Conservation (phyloP, 2,113 vertebrate genomes). For the Austrofundulus limnaeus region DNA sequence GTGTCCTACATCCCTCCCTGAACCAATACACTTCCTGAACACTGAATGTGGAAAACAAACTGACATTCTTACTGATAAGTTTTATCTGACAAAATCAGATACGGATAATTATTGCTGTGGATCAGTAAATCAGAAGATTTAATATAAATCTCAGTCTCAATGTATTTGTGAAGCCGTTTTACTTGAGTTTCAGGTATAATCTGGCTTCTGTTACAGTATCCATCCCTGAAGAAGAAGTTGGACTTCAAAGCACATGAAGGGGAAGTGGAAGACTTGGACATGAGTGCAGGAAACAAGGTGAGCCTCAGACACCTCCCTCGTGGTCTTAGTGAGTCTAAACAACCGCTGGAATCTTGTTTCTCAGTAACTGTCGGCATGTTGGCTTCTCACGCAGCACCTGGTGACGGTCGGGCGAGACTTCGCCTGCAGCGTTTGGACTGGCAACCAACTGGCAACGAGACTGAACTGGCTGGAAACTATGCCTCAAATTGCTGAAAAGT, state of each 20-base stretch:
- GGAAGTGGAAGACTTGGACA: conserved; percentile 89
- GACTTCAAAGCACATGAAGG: conserved; percentile 91
- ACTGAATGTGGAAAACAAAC: too few relatives aligned
- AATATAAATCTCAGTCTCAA: too few relatives aligned
- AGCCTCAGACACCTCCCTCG: not conserved
- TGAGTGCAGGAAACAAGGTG: conserved; percentile 90
- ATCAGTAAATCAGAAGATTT: too few relatives aligned
- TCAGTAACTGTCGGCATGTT: not conserved
- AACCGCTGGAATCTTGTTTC: not conserved
- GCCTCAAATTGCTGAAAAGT: conserved; percentile 81
- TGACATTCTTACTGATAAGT: too few relatives aligned
- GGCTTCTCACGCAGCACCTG: conserved; percentile 73
- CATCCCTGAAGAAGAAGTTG: conserved; percentile 86
- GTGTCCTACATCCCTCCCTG: too few relatives aligned
- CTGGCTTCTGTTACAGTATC: conserved; percentile 77
- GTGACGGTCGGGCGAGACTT: conserved; percentile 90
- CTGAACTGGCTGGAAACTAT: conserved; percentile 89
- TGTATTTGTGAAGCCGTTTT: not conserved
- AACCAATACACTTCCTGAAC: too few relatives aligned
- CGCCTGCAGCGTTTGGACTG: conserved; percentile 89
- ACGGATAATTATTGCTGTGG: too few relatives aligned
- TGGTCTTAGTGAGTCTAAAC: too few relatives aligned
- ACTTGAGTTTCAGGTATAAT: not conserved
- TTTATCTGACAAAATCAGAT: too few relatives aligned
- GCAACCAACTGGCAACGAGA: conserved; percentile 83